Percentiles rank a stretch among this genome's conserved stretches.
Evolutionary conservation across 2,113 vertebrate species (phyloP).

Genomic region (Nycticorax nycticorax): DNA sequence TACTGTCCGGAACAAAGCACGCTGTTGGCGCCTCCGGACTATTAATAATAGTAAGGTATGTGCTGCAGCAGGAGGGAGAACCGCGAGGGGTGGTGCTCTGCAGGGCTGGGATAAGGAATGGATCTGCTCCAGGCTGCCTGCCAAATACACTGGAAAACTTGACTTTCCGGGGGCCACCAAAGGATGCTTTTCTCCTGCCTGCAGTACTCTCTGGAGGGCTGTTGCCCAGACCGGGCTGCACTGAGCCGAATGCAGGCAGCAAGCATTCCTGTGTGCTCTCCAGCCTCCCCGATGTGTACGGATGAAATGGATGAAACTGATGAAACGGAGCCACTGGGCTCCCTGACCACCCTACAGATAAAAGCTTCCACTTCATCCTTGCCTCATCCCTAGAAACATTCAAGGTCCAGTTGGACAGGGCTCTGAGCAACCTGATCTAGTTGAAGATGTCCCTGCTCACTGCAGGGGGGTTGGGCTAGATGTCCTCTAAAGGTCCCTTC

Average conservation of each 20-base stretch:
- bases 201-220: not conserved
- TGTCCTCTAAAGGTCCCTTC: too few relatives aligned
- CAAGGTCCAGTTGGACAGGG: too few relatives aligned
- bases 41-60: slow-evolving; percentile 55
- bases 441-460: too few relatives aligned
- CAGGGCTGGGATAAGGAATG: not conserved
- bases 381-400: too few relatives aligned
- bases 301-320: too few relatives aligned
- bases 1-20: not conserved
- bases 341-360: not conserved
- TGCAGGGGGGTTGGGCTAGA: too few relatives aligned
- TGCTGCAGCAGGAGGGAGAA: not conserved
- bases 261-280: not conserved
- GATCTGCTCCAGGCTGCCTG: slow-evolving; percentile 25
- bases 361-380: not conserved
- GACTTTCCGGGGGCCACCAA: not conserved
- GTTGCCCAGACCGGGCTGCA: not conserved
- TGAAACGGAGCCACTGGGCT: not conserved
- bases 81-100: not conserved
- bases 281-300: not conserved
- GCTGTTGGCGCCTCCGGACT: not conserved
- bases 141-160: slow-evolving; percentile 31
- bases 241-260: not conserved
- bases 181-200: not conserved
- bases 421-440: too few relatives aligned